These are phyloP conservation scores for Ophiodon elongatus DNA, from an alignment of 2,113 vertebrate genomes.

Conservation along the genomic window DNA sequence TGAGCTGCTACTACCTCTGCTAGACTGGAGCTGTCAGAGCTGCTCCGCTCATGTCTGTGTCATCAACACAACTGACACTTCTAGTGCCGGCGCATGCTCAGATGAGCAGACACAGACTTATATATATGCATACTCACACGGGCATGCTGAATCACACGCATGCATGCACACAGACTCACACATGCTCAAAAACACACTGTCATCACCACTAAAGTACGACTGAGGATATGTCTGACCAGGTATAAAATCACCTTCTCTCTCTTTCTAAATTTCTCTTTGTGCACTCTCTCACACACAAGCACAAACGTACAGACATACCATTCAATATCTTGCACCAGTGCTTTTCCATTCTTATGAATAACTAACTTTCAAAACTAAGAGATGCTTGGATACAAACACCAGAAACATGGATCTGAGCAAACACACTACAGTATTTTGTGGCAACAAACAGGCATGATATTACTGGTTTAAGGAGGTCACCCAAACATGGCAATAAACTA, in stretches of 20 bases:
- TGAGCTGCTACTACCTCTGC: constrained; percentile 69
- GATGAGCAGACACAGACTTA: constrained; percentile 47
- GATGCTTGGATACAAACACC: not conserved
- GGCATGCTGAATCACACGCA: constrained; percentile 29
- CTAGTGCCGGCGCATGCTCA: constrained; percentile 31
- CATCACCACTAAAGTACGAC: not conserved
- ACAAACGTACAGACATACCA: constrained; percentile 11
- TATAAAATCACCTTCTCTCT: not conserved
- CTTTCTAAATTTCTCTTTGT: not conserved
- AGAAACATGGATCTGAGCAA: not conserved
- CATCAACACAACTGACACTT: constrained; percentile 56
- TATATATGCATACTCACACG: constrained; percentile 8
- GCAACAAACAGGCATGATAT: not conserved
- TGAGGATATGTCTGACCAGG: not conserved
- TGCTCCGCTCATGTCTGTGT: constrained; percentile 64
- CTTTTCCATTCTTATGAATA: constrained; percentile 3
- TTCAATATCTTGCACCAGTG: constrained; percentile 1
- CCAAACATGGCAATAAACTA: not conserved
- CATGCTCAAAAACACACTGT: constrained; percentile 9
- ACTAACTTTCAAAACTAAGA: constrained; percentile 4
- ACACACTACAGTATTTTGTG: not conserved
- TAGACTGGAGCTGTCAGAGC: constrained; percentile 70
- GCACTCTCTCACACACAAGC: not conserved
- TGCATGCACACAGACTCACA: constrained; percentile 15
- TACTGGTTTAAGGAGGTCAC: not conserved